phyloP scores from a whole-genome alignment of 2,113 vertebrate genomes.

The Stegastes partitus region DNA sequence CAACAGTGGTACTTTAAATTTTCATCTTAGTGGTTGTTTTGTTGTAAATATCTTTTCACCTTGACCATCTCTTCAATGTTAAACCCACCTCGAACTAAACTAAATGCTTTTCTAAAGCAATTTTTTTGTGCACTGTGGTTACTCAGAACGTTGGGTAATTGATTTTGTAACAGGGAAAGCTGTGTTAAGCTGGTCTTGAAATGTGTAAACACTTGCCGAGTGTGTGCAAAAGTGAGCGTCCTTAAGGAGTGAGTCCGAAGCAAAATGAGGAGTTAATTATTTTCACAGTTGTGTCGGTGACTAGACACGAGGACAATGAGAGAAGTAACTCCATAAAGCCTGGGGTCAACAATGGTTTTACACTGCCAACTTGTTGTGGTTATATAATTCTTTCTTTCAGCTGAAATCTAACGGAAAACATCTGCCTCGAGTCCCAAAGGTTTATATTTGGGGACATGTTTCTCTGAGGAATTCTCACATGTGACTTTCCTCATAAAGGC shows the following conservation, averaged over 20 bases:
- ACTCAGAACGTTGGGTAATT: conserved; percentile 19
- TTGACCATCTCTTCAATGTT: too few relatives aligned
- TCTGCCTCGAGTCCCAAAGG: conserved; percentile 2
- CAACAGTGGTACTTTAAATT: too few relatives aligned
- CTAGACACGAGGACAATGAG: background rate
- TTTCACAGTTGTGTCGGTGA: background rate
- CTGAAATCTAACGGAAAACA: conserved; percentile 1
- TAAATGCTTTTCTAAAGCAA: too few relatives aligned
- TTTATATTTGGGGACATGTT: conserved; percentile 1
- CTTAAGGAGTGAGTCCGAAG: background rate
- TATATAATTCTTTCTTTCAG: conserved; percentile 23
- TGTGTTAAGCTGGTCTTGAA: conserved; percentile 10
- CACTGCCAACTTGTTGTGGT: background rate
- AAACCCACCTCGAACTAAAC: background rate
- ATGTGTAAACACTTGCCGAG: conserved; percentile 7
- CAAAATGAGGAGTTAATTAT: conserved; percentile 27
- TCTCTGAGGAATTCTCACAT: conserved; percentile 6
- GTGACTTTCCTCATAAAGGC: background rate
- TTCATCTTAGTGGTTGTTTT: background rate
- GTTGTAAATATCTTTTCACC: background rate
- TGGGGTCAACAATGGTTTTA: background rate
- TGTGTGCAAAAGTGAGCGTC: conserved; percentile 26
- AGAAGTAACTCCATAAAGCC: background rate
- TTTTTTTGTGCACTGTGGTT: too few relatives aligned
- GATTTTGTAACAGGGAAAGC: conserved; percentile 24